Base-by-base conservation (phyloP, 2,888 invertebrate species). In the Amphiduros pacificus region DNA sequence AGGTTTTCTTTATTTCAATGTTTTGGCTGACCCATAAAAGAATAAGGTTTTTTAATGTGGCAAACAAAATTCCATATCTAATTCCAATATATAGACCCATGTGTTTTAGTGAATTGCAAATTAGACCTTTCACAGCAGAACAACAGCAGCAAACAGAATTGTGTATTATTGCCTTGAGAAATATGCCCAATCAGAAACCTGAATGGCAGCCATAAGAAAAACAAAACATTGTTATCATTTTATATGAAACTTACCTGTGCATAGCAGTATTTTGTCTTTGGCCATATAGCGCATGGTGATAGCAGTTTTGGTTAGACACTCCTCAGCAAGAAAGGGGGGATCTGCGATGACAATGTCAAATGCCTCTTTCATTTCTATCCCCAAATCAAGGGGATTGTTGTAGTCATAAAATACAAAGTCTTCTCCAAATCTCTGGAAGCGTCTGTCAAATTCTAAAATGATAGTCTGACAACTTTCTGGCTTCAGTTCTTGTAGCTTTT, bases 261-360 rank as follows among this genome's bases (percentile, higher is more conserved):
- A 96, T 6, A 97, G 85, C 1, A 95, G 87, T 29, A 95, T 87
- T 78, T 90, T 90, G 11, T 87, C 86, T 77, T 89, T 91, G 0
- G 88, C 83, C 57, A 97, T 80, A 71, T 88, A 87, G 70, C 88
- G 89, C 1, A 95, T 87, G 0, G 93, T 93, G 62, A 88, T 83
- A 0, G 92, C 87, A 0, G 90, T 90, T 85, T 95, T 94, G 0
- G 88, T 86, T 53, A 96, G 86, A 82, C 97, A 97, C 79, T 96
- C 96, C 71, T 93, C 90, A 0, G 94, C 91, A 2, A 98, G 85
- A 83, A 96, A 97, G 0, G 98, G 98, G 1, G 98, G 97, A 84
- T 98, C 97, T 0, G 91, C 93, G 58, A 98, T 85, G 0, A 97
- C 90, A 27, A 97, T 78, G 82, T 95, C 92, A 80, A 89, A 95